Conservation (phyloP, 2,113 vertebrate genomes). For the Tachysurus vachellii region DNA sequence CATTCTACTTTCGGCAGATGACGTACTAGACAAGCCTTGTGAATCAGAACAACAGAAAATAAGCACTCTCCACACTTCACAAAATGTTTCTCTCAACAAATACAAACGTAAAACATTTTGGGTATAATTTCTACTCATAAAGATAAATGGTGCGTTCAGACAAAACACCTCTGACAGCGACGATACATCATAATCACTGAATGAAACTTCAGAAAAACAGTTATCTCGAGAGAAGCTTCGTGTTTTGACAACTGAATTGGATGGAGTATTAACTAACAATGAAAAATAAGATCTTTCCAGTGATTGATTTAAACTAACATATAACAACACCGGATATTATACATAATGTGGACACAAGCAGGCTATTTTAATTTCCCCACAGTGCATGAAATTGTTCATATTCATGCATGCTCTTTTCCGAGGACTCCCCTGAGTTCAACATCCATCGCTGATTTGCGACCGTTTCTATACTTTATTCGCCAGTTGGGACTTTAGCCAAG, state of each 20-base stretch:
- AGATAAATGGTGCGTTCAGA: conserved; percentile 9
- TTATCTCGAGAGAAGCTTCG: too few relatives aligned
- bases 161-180: neutral
- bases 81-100: neutral
- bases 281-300: neutral
- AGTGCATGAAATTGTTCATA: neutral
- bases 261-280: neutral
- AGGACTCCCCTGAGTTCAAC: neutral
- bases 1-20: neutral
- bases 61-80: neutral
- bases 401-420: too few relatives aligned
- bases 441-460: neutral
- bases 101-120: conserved; percentile 3
- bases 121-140: neutral
- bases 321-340: neutral
- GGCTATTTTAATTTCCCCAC: neutral
- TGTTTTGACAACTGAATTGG: neutral
- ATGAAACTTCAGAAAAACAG: conserved; percentile 5
- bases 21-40: neutral
- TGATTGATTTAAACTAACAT: neutral
- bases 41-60: conserved; percentile 13
- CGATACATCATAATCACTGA: conserved; percentile 13
- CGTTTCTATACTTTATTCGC: neutral
- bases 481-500: conserved; percentile 1
- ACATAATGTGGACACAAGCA: neutral